Conservation (phyloP, 2,113 vertebrate genomes). For the Poecile atricapillus region DNA sequence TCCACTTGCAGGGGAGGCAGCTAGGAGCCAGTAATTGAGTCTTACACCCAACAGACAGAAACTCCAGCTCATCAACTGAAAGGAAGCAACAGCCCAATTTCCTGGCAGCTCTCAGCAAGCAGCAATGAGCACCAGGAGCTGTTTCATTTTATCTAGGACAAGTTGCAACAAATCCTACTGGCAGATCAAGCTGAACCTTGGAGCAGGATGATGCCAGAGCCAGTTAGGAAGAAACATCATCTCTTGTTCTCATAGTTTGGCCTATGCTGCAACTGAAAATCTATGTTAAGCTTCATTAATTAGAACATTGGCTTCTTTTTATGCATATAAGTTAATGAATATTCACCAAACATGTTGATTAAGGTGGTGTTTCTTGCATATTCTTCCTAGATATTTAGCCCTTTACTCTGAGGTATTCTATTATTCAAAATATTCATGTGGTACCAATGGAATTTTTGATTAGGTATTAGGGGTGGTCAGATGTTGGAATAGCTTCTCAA, state of each 20-base stretch:
- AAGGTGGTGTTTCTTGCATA: conserved; percentile 9
- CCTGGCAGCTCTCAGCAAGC: not conserved
- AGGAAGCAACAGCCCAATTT: not conserved
- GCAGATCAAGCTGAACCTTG: not conserved
- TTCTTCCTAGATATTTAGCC: not conserved
- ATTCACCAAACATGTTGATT: conserved; percentile 39
- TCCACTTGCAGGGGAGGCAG: not conserved
- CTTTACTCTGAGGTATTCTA: conserved; percentile 6
- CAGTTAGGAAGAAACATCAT: not conserved
- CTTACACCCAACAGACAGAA: not conserved
- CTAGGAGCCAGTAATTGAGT: not conserved
- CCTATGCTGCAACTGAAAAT: not conserved
- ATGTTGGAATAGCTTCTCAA: not conserved
- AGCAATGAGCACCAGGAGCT: not conserved
- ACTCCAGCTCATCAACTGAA: not conserved
- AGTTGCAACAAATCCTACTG: not conserved
- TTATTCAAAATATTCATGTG: not conserved
- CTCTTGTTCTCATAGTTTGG: not conserved
- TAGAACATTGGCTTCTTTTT: conserved; percentile 16
- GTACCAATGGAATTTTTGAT: conserved; percentile 1
- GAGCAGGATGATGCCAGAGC: not conserved
- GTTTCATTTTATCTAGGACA: not conserved
- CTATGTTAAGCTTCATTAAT: not conserved
- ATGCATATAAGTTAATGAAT: conserved; percentile 24
- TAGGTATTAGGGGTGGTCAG: not conserved